Evolutionary conservation across 2,888 invertebrate species (phyloP).

Genomic region (Eristalinus aeneus): DNA sequence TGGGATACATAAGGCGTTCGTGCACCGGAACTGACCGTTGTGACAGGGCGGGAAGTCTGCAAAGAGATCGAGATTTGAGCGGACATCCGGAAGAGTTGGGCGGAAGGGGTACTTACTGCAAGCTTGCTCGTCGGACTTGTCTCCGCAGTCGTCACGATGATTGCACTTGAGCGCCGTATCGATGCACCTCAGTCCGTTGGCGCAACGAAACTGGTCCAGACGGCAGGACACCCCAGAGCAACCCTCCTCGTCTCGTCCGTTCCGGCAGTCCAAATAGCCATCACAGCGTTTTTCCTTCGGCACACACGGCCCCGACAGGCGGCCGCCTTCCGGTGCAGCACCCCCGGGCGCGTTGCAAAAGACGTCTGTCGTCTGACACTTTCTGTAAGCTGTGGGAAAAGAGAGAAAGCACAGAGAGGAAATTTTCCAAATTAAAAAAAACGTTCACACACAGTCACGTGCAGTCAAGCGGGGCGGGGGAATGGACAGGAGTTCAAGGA

Average conservation of each 20-base stretch:
- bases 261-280: constrained; percentile 93
- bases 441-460: neutral
- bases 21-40: constrained; percentile 95
- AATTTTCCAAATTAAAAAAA: constrained; percentile 63
- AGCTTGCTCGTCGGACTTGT: constrained; percentile 93
- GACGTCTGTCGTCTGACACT: constrained; percentile 93
- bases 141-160: constrained; percentile 94
- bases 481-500: constrained; percentile 17
- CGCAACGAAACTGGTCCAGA: constrained; percentile 93
- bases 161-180: constrained; percentile 90
- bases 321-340: constrained; percentile 80
- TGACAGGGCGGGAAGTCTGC: constrained; percentile 94
- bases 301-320: constrained; percentile 89
- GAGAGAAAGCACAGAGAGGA: constrained; percentile 27
- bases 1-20: constrained; percentile 96
- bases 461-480: neutral
- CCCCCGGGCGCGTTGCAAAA: constrained; percentile 89
- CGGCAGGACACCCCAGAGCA: constrained; percentile 88
- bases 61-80: constrained; percentile 11
- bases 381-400: constrained; percentile 88
- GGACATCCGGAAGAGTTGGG: neutral
- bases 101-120: constrained; percentile 87
- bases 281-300: constrained; percentile 95
- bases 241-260: constrained; percentile 89
- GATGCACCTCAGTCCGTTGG: constrained; percentile 90